Conservation (phyloP, 2,797 vertebrate genomes). For the Columba guinea region DNA sequence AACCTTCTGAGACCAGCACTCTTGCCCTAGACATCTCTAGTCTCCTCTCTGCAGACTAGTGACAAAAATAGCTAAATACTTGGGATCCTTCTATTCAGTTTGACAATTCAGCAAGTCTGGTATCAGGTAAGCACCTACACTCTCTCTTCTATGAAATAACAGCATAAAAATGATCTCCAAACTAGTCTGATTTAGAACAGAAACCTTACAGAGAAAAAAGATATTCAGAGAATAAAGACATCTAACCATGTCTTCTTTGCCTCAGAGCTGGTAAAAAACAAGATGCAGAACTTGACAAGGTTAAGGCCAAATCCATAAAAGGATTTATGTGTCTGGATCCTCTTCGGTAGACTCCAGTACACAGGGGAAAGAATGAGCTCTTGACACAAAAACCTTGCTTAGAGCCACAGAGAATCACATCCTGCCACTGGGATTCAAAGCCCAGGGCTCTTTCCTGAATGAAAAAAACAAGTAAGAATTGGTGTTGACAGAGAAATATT, state of each 20-base stretch:
- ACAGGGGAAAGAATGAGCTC: neutral
- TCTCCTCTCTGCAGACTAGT: neutral
- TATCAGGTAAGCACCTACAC: neutral
- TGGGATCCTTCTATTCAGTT: neutral
- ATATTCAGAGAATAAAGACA: neutral
- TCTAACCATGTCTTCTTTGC: neutral
- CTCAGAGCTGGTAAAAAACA: neutral
- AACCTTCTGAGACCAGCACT: conserved; percentile 7
- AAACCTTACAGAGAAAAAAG: neutral
- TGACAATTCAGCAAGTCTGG: neutral
- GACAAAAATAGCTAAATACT: conserved; percentile 14
- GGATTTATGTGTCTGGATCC: conserved; percentile 27
- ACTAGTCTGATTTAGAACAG: neutral
- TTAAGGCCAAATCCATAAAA: conserved; percentile 37
- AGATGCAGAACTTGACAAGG: conserved; percentile 7
- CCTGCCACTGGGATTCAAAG: neutral
- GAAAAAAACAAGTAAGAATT: neutral
- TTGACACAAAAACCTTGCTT: conserved; percentile 21
- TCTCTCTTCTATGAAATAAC: neutral
- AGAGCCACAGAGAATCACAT: neutral
- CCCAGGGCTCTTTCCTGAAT: neutral
- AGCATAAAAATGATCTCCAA: neutral
- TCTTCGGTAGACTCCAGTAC: conserved; percentile 1
- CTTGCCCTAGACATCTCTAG: neutral
- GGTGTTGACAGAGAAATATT: neutral